phyloP scores from a whole-genome alignment of 2,888 invertebrate genomes.

The Bellardia bayeri region DNA sequence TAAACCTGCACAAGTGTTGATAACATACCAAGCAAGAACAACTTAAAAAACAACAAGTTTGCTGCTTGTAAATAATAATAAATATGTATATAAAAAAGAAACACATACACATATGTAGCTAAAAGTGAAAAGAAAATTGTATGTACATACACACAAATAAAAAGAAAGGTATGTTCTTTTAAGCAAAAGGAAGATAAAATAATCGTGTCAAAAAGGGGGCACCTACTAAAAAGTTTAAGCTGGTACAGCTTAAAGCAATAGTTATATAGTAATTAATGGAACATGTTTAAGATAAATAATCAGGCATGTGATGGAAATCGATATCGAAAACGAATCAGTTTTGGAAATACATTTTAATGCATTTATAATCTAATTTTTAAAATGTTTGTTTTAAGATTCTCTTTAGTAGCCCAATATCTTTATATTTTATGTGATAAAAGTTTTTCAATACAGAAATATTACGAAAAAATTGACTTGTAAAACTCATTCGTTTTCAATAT shows the following conservation, averaged over 20 bases:
- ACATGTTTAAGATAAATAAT: not conserved
- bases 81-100: slow-evolving; percentile 1
- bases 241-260: not conserved
- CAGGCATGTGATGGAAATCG: too few species aligned
- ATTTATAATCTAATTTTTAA: too few species aligned
- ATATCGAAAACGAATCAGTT: too few species aligned
- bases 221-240: not conserved
- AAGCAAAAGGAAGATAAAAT: not conserved
- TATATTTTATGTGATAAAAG: too few species aligned
- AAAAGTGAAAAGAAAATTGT: slow-evolving; percentile 22
- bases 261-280: not conserved
- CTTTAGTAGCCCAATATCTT: too few species aligned
- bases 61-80: slow-evolving; percentile 19
- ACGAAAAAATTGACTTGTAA: too few species aligned
- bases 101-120: not conserved
- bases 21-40: slow-evolving; percentile 22
- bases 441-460: too few species aligned
- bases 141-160: not conserved
- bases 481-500: too few species aligned
- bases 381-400: too few species aligned
- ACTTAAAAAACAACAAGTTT: not conserved
- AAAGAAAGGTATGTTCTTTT: slow-evolving; percentile 18
- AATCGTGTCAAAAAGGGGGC: not conserved
- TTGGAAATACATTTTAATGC: too few species aligned
- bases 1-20: not conserved